A percentile compares a stretch with the other conserved stretches of the same genome.
These are phyloP conservation scores for Philereme transversata DNA, from an alignment of 2,888 invertebrate genomes.

Conservation along the genomic window DNA sequence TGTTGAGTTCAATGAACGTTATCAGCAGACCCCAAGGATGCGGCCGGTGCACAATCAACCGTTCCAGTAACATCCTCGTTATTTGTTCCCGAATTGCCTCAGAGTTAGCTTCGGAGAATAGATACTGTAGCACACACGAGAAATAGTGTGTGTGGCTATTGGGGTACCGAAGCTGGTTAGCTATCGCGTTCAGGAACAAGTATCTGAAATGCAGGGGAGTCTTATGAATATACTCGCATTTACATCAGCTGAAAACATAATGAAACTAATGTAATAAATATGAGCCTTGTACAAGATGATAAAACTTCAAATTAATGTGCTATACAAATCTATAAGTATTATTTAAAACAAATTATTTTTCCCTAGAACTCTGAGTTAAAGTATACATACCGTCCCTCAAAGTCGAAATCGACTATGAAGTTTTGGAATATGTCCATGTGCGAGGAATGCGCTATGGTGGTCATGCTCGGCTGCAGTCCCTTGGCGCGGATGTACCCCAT, in stretches of 20 bases:
- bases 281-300: too few relatives aligned
- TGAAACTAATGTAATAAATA: too few relatives aligned
- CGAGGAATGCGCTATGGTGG: slow-evolving; percentile 98
- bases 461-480: slow-evolving; percentile 96
- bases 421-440: slow-evolving; percentile 99
- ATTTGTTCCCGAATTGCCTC: slow-evolving; percentile 99
- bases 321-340: too few relatives aligned
- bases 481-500: slow-evolving; percentile 96
- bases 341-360: too few relatives aligned
- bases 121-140: slow-evolving; percentile 97
- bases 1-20: slow-evolving; percentile 99
- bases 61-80: slow-evolving; percentile 96
- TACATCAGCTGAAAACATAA: too few relatives aligned
- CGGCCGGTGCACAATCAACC: slow-evolving; percentile 98
- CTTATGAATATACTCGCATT: too few relatives aligned
- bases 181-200: slow-evolving; percentile 98
- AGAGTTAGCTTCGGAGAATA: slow-evolving; percentile 98
- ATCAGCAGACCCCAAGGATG: slow-evolving; percentile 99
- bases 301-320: neutral
- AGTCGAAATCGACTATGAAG: slow-evolving; percentile 98
- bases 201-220: slow-evolving; percentile 84
- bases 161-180: slow-evolving; percentile 99
- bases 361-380: too few relatives aligned
- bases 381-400: slow-evolving; percentile 90
- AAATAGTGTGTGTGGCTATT: slow-evolving; percentile 99